Conservation (phyloP, 2,113 vertebrate genomes). For the Gulo gulo region DNA sequence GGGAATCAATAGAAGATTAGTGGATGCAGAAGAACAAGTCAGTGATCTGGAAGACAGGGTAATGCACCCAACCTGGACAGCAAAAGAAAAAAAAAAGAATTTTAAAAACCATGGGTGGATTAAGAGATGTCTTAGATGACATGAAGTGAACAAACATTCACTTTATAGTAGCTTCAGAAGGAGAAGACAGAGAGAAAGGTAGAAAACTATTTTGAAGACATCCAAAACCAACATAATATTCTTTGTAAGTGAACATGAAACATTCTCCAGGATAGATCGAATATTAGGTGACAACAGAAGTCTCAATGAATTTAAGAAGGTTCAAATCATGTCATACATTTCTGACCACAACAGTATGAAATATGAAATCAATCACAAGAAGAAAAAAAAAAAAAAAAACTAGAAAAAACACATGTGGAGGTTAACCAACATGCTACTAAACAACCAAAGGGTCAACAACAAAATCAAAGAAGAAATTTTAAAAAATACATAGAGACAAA, state of each 20-base stretch:
- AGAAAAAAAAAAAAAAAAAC: neutral
- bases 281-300: neutral
- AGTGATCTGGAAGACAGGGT: no score
- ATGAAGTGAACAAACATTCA: neutral
- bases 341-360: neutral
- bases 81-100: no score
- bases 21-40: no score
- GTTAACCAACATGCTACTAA: no score
- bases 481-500: no score
- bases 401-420: no score
- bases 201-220: neutral
- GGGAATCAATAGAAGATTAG: no score
- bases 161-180: neutral
- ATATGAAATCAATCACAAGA: neutral
- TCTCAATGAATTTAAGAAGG: neutral
- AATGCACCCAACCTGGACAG: no score
- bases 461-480: no score
- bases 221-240: neutral
- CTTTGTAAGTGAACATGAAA: neutral
- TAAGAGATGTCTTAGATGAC: neutral
- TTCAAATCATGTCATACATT: neutral
- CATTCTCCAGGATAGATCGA: neutral
- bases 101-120: no score
- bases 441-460: no score
- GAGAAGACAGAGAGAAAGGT: neutral